Percentiles rank a stretch among this genome's conserved stretches.
Evolutionary conservation across 2,113 vertebrate genomes (phyloP).

Genomic region (Nymphicus hollandicus): DNA sequence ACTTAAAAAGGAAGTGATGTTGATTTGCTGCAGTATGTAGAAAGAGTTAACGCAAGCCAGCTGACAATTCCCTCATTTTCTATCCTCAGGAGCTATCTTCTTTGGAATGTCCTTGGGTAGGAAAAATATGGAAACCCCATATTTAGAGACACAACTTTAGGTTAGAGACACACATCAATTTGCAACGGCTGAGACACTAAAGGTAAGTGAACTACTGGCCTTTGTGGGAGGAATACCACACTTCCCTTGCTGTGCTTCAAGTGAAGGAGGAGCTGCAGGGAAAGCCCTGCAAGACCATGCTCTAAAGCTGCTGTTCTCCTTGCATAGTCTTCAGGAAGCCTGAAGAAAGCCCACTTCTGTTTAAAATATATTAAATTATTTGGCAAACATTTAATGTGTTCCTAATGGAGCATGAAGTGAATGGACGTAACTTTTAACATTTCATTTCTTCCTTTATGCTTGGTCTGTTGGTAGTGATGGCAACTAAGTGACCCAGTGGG

Average conservation of each 20-base stretch:
- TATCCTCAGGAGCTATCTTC: background rate
- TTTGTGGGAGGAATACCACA: background rate
- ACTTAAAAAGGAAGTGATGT: background rate
- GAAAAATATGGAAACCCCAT: background rate
- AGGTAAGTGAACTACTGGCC: background rate
- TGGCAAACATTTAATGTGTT: conserved; percentile 12
- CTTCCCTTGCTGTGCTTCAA: background rate
- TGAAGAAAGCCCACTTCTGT: background rate
- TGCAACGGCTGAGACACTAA: background rate
- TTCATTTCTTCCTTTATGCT: conserved; percentile 25
- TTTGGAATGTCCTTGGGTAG: background rate
- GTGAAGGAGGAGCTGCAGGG: background rate
- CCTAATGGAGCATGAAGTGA: background rate
- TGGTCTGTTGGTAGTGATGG: background rate
- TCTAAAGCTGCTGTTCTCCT: background rate
- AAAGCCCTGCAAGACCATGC: background rate
- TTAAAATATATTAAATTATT: background rate
- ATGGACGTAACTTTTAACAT: background rate
- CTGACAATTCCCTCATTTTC: background rate
- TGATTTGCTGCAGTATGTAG: background rate
- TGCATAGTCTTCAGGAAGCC: background rate
- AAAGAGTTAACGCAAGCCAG: background rate
- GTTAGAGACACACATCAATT: background rate
- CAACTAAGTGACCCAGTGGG: background rate
- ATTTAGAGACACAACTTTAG: background rate